phyloP scores from a whole-genome alignment of 2,888 invertebrate species.

The Sphecodes monilicornis region DNA sequence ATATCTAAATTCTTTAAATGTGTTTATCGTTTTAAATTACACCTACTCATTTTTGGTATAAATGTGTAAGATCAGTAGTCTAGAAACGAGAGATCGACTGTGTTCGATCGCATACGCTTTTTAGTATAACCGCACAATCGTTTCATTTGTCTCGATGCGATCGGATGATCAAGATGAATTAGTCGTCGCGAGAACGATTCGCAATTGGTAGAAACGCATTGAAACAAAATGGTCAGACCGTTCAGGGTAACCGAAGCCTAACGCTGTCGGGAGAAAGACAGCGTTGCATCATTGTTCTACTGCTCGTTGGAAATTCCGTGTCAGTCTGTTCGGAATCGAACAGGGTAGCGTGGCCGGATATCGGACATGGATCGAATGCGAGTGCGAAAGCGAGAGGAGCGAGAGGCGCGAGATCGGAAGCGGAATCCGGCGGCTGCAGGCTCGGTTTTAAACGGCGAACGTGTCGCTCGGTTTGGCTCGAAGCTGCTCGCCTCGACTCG shows the following conservation, averaged over 20 bases:
- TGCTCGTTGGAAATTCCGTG: slow-evolving; percentile 37
- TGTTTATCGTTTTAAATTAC: too few relatives aligned
- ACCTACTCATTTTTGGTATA: too few relatives aligned
- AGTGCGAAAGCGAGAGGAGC: slow-evolving; percentile 46
- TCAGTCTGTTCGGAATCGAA: slow-evolving; percentile 17
- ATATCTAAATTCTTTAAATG: too few relatives aligned
- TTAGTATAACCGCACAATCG: too few relatives aligned
- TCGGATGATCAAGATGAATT: too few relatives aligned
- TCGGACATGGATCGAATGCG: slow-evolving; percentile 54
- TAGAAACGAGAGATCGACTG: too few relatives aligned
- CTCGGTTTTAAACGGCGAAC: slow-evolving; percentile 33
- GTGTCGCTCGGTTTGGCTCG: slow-evolving; percentile 18
- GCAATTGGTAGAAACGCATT: too few relatives aligned
- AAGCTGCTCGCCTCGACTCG: not conserved
- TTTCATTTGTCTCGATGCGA: not conserved
- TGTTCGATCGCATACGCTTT: too few relatives aligned
- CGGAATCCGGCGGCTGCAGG: slow-evolving; percentile 46
- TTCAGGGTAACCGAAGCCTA: not conserved
- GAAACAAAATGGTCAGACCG: too few relatives aligned
- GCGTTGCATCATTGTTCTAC: slow-evolving; percentile 30
- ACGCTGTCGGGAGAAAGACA: not conserved
- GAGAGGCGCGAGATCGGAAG: slow-evolving; percentile 40
- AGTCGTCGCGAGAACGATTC: too few relatives aligned
- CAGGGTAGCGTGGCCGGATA: slow-evolving; percentile 24
- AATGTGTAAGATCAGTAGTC: too few relatives aligned